Evolutionary conservation across 2,888 invertebrate species (phyloP), one percentile per base, ranked within the genome.

Genomic region (Danaus chrysippus): DNA sequence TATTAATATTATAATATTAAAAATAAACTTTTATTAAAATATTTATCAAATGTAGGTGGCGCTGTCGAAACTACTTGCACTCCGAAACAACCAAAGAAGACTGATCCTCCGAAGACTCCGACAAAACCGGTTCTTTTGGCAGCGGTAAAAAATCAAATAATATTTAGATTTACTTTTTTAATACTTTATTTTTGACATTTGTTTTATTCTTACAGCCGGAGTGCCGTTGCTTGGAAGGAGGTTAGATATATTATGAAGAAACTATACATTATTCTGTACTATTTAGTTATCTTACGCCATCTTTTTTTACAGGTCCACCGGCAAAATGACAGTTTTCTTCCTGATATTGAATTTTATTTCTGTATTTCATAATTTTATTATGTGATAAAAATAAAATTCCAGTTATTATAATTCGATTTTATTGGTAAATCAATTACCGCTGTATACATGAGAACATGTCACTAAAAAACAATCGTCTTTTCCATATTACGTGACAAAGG

Each of bases 211-310:
- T 71, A 12, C 76, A 76, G 64, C 76, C 83, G 82, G 85, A 84
- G 70, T 86, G 86, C 68, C 83, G 78, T 54, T 86, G 86, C 65
- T 69, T 86, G 63, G 85, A 84, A 63, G 75, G 70, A 71, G 77
- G 81, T 77, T 70, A 61, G 70, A 68, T 49, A 61, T n/a, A 58
- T 34, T 34, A 43, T 42, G 1, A 11, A 17, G 9, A 17, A 17
- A 17, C 11, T 9, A 49, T 17, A 8, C 15, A 49, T 17, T 17
- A 17, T 17, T 5, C 17, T 9, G 17, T 17, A 49, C 11, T 17
- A 17, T 3, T 17, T 46, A 17, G 23, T 5, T 34, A 49, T 17
- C 17, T 49, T 3, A 46, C 6, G 1, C n/a, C n/a, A 13, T 49
- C 11, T 49, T 17, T 3, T 13, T 41, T 68, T 68, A 59, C 65